Conservation (phyloP, 2,888 invertebrate species). For the Hesperia comma region DNA sequence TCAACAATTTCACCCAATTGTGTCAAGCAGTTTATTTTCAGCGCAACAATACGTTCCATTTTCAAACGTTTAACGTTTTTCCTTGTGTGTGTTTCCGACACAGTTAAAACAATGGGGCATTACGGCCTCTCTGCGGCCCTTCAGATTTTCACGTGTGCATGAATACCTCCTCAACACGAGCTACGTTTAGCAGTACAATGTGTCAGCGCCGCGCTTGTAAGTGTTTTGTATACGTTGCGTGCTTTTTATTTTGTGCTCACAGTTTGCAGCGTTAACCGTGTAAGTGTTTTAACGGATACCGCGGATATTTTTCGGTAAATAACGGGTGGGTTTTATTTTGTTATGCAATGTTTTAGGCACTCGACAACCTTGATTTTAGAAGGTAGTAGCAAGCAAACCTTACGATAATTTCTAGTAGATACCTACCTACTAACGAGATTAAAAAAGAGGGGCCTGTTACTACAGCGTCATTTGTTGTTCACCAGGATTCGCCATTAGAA, state of each 20-base stretch:
- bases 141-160: conserved; percentile 33
- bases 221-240: conserved; percentile 7
- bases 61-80: conserved; percentile 7
- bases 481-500: no score
- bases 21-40: conserved; percentile 1
- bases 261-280: neutral
- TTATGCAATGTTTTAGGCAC: no score
- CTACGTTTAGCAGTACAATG: conserved; percentile 12
- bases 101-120: conserved; percentile 31
- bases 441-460: no score
- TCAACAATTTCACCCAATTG: neutral
- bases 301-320: no score
- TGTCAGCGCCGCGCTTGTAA: conserved; percentile 7
- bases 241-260: neutral
- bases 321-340: no score
- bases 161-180: conserved; percentile 21
- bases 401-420: no score
- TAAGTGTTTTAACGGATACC: no score
- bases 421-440: no score
- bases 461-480: no score
- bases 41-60: conserved; percentile 2
- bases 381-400: no score
- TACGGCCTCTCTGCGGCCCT: conserved; percentile 15
- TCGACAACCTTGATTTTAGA: no score
- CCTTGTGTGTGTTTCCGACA: conserved; percentile 24